Conservation (phyloP, 2,113 vertebrate species). For the Cynopterus brachyotis region DNA sequence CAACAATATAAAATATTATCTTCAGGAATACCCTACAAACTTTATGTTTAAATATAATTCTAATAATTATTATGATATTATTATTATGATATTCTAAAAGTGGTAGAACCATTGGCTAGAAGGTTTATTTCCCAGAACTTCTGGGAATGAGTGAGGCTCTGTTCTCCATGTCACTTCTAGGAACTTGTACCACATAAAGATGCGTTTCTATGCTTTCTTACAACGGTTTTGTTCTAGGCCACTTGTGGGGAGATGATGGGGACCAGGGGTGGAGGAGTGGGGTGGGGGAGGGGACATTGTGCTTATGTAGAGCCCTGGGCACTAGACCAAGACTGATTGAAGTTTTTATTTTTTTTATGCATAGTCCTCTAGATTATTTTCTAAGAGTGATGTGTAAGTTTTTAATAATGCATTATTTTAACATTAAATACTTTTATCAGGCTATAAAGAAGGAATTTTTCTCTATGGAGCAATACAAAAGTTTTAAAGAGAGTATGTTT, state of each 20-base stretch:
- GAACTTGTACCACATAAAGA: neutral
- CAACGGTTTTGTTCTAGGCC: neutral
- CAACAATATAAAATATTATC: neutral
- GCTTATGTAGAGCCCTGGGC: neutral
- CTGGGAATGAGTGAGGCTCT: neutral
- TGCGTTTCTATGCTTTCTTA: neutral
- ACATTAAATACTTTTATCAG: neutral
- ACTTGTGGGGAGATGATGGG: neutral
- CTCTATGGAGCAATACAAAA: neutral
- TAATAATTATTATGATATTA: neutral
- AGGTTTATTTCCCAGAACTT: neutral
- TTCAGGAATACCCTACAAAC: neutral
- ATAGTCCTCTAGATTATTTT: neutral
- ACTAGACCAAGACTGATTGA: neutral
- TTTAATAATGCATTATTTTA: constrained; percentile 47
- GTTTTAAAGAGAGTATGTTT: constrained; percentile 11
- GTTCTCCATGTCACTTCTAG: neutral
- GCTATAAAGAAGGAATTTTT: neutral
- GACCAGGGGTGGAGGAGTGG: accelerated
- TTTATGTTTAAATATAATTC: neutral
- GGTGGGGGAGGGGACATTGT: neutral
- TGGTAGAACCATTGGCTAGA: neutral
- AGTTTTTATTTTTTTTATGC: neutral
- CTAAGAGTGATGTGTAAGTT: neutral
- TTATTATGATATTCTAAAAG: neutral